Base-by-base conservation (phyloP, 2,113 vertebrate species). In the Panthera uncia region DNA sequence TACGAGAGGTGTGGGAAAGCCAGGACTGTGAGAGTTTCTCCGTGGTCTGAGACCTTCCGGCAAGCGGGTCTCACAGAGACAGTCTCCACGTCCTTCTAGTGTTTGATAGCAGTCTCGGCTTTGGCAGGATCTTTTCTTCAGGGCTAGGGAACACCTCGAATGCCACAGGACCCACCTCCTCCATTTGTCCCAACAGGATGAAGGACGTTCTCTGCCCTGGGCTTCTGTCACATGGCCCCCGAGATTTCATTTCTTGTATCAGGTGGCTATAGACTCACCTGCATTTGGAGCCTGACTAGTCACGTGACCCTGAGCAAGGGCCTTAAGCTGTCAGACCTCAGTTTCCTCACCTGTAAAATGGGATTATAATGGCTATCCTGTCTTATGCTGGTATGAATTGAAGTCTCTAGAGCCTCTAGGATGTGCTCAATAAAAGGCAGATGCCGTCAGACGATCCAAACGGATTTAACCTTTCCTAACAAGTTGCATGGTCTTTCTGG, bases 381-480 rank as follows among this genome's bases (percentile, higher is more conserved):
- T 31, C 71, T 15, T 12, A 11, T 4, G 33, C 48, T 5, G 55
- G 38, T 16, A 9, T 4, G 1, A 52, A 78, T 3, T 33, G 0
- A 3, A 52, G 36, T 7, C 18, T 21, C 14, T 31, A 2, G 23
- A 55, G 65, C 48, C 15, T 69, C 57, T 27, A 0, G 13, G 18
- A 3, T 11, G 33, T 12, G 48, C 25, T 66, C 48, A 8, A 3
- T 7, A 3, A 57, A 9, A 5, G 50, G 38, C 14, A 71, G 81
- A 1, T 5, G 45, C 82, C 36, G 0, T 1, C 33, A 6, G 61
- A 31, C 9, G 2, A 15, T 25, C 50, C 31, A 19, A 14, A 6
- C 13, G 0, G 13, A 7, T 19, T 27, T 61, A 4, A n/a, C 21
- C 88, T 12, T 66, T 36, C 4, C 14, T 4, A 1, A 6, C 0